These are phyloP conservation scores for Himalopsyche kuldschensis DNA, from an alignment of 2,888 invertebrate genomes.

Conservation along the genomic window DNA sequence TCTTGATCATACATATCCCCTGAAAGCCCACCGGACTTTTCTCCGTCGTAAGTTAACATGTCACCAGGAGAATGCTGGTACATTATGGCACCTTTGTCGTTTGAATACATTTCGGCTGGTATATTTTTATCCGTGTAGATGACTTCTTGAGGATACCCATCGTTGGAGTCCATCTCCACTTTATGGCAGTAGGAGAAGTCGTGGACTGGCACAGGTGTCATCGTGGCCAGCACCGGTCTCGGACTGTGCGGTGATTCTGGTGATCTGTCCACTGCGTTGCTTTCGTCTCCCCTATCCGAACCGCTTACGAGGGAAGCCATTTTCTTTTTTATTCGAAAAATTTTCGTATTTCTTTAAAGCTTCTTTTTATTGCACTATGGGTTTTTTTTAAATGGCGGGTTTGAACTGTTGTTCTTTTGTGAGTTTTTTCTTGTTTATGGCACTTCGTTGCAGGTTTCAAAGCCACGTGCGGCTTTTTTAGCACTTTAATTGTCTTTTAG, in stretches of 20 bases:
- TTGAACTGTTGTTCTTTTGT: background rate
- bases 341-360: conserved; percentile 39
- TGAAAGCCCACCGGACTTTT: conserved; percentile 48
- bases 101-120: conserved; percentile 58
- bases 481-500: background rate
- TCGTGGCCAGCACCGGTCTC: conserved; percentile 79
- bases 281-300: conserved; percentile 32
- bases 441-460: conserved; percentile 36
- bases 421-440: conserved; percentile 30
- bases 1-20: conserved; percentile 58
- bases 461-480: background rate
- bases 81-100: conserved; percentile 61
- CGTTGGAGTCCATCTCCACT: conserved; percentile 65
- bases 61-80: conserved; percentile 53
- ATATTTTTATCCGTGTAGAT: conserved; percentile 63
- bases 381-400: background rate
- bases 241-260: conserved; percentile 65
- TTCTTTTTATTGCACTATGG: conserved; percentile 13
- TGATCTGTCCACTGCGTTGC: conserved; percentile 44
- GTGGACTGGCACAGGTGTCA: conserved; percentile 84
- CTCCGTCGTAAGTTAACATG: conserved; percentile 46
- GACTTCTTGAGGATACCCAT: conserved; percentile 63
- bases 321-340: conserved; percentile 46
- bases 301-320: conserved; percentile 43
- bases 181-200: conserved; percentile 65